Evolutionary conservation across 2,797 vertebrate species (phyloP), one percentile per base, ranked within the genome.

Genomic region (Rhincodon typus): DNA sequence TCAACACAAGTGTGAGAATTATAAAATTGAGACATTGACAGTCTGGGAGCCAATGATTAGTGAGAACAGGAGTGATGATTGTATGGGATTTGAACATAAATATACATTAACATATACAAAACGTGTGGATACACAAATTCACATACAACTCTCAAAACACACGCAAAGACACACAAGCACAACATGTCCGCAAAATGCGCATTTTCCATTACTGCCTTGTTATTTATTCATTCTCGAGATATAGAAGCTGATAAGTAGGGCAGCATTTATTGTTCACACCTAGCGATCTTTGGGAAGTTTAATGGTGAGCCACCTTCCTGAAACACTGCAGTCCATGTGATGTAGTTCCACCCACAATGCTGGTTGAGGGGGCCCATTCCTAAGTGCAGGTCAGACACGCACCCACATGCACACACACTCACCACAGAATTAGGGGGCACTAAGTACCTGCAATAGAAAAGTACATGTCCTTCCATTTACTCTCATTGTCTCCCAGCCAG

Each of bases 401-500:
- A 19, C 79, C 42, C n/a, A 42, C 7, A 93, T 62, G n/a, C 21
- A 42, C 19, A n/a, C 90, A 67, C 2, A 3, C 19, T 42, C 90
- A 84, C 7, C 42, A 84, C 82, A 84, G 1, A 46, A 42, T 82
- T 15, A 84, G 42, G 42, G 46, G 38, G 19, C 42, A 84, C 53
- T 91, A 30, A 66, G 42, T 69, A 98, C 98, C 98, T 97, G 98
- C 96, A 96, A 99, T 98, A 12, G 98, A 99, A 50, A 97, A 97
- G 95, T 97, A 97, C 96, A 99, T 96, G 96, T 99, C 98, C 96
- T 98, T 98, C 98, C 98, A 99, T 88, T 97, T 97, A 96, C 98
- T 99, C 94, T 96, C 96, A 97, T 99, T 99, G 97, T 99, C 98
- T 2, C 98, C 98, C 91, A 98, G 97, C 98, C 98, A 99, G 97